These are phyloP conservation scores for Trematomus loennbergii DNA, from an alignment of 2,113 vertebrate genomes.

Conservation along the genomic window DNA sequence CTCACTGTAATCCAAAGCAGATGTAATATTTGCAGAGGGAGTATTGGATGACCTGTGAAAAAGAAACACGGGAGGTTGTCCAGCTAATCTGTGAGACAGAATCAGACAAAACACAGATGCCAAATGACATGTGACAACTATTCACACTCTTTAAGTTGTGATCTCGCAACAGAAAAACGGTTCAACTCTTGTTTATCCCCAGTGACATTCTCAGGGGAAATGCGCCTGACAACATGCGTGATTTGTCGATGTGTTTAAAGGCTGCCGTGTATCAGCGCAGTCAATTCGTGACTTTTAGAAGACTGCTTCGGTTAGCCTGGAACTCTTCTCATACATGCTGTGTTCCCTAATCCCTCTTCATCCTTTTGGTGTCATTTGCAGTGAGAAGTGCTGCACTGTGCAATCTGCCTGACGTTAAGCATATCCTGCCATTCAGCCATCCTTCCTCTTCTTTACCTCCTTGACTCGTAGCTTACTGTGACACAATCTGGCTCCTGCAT, in stretches of 20 bases:
- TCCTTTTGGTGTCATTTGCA: constrained; percentile 71
- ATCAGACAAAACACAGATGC: constrained; percentile 20
- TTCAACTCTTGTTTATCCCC: constrained; percentile 45
- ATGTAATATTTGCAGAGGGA: constrained; percentile 61
- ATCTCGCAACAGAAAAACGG: not conserved
- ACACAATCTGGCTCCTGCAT: constrained; percentile 74
- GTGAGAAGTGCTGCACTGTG: constrained; percentile 72
- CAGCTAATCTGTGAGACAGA: constrained; percentile 35
- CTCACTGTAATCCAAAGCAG: constrained; percentile 47
- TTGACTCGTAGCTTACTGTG: constrained; percentile 69
- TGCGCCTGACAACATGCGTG: constrained; percentile 13
- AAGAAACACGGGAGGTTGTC: constrained; percentile 52
- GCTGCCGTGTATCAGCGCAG: constrained; percentile 21
- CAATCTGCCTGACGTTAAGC: constrained; percentile 79
- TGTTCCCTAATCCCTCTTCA: constrained; percentile 74
- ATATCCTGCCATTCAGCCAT: constrained; percentile 72
- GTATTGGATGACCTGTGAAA: constrained; percentile 55
- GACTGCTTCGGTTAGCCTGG: constrained; percentile 34
- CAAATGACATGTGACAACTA: constrained; percentile 1
- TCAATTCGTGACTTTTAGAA: constrained; percentile 52
- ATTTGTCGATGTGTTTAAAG: constrained; percentile 54
- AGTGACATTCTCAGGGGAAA: constrained; percentile 48
- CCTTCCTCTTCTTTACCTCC: constrained; percentile 66
- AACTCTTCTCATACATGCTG: constrained; percentile 58
- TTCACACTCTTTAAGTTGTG: constrained; percentile 20